Base-by-base conservation (phyloP, 2,888 invertebrate genomes). In the Augiades crinisus region DNA sequence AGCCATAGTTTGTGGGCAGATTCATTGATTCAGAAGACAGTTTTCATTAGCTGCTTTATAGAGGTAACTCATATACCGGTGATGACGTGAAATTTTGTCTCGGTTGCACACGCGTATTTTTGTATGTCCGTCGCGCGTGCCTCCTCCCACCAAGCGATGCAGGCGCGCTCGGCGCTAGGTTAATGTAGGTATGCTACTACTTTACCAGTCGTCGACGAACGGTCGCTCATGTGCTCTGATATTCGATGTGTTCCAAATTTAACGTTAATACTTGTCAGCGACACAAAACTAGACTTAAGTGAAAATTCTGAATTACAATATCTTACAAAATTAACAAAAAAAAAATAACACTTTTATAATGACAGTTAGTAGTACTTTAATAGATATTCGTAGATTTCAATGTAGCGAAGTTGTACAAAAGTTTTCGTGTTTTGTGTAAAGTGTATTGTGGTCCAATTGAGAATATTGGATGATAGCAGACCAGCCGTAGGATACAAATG, bases 171-270 rank as follows among this genome's bases (percentile, higher is more conserved):
- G 71, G 65, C 68, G 74, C 72, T 75, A 72, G 62, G 58, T 58
- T 58, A 54, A 56, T 60, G 61, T 66, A 60, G 66, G 73, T 78
- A 79, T 75, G 75, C 70, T 78, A 77, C 73, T 73, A 77, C 70
- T 76, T 63, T 69, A 75, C 74, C 81, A 87, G 84, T 84, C 79
- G 78, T 68, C 78, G 73, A 75, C 78, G 78, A 73, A 76, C 81
- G 71, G 78, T 78, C 78, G 85, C 70, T 77, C 73, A 80, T 71
- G 78, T 75, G 74, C 66, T 72, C 63, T 63, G 63, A 68, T 56
- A 56, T 47, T 59, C 51, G 53, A 68, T 70, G 67, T 73, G 63
- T 64, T 58, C 63, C 44, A 60, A 67, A 61, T 65, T 63, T 63
- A 50, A 54, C 55, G 55, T 50, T 46, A 62, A 62, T 62, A 65